Base-by-base conservation (phyloP, 2,888 invertebrate species). In the Alloplasta piceator region DNA sequence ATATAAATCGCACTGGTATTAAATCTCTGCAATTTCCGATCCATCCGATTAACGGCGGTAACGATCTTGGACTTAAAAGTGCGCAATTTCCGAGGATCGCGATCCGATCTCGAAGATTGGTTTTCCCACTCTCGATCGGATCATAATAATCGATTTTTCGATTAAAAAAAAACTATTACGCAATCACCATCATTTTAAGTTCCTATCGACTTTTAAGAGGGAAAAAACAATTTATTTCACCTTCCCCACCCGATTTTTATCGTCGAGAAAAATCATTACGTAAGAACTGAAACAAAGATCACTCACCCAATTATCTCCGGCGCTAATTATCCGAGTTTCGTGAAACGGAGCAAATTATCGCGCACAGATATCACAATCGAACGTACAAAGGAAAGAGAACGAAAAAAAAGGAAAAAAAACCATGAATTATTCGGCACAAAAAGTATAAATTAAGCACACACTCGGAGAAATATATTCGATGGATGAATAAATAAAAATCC, bases 11-110 rank as follows among this genome's bases (percentile, higher is more conserved):
- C 72, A 63, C 74, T 26, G 16, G 56, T 36, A 81, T 70, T 70
- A 26, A 26, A 74, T 77, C 77, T 68, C 52, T 64, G 73, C 77
- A 77, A 81, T 81, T 81, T 81, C 77, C 73, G 80, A 64, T 81
- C 70, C 41, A 55, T 38, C 26, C 66, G 66, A 68, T 70, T 70
- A 67, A 67, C 66, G 72, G 60, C 60, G 12, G 48, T 26, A 38
- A 52, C 73, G 73, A 70, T 70, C 72, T 26, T 79, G 58, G 77
- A 81, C 74, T 77, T 68, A 77, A 73, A 72, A 68, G 61, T 56
- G 68, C 70, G 73, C 77, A 81, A 81, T 77, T 79, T 81, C 52
- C 74, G 56, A 38, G 79, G 46, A 58, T 64, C 80, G 68, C 63
- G 12, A 52, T 5, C 38, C 50, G 43, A 46, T 67, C 60, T 68